Conservation (phyloP, 2,797 vertebrate species). For the Lycodopsis pacificus region DNA sequence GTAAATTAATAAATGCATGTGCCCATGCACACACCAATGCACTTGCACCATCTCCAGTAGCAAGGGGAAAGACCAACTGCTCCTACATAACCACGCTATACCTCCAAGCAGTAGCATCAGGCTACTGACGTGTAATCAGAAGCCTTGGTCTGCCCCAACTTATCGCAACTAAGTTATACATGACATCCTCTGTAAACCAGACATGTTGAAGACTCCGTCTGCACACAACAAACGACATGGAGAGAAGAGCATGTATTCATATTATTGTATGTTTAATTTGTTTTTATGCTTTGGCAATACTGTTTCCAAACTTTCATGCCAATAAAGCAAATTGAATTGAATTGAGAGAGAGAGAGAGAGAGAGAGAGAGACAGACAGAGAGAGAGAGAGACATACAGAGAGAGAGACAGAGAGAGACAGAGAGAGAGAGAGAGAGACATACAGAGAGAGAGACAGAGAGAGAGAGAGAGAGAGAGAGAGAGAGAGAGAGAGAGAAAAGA, state of each 20-base stretch:
- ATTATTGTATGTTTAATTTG: too few relatives aligned
- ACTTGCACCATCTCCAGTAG: not conserved
- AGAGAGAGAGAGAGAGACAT: fast-evolving
- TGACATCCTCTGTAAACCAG: conserved; percentile 76
- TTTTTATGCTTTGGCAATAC: too few relatives aligned
- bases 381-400: too few relatives aligned
- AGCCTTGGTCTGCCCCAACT: conserved; percentile 67
- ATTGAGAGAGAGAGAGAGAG: not conserved
- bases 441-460: too few relatives aligned
- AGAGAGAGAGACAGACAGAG: not conserved
- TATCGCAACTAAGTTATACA: conserved; percentile 80
- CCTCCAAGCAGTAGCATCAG: conserved; percentile 67
- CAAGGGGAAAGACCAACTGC: conserved; percentile 32
- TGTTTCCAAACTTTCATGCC: too few relatives aligned
- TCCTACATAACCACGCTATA: conserved; percentile 51
- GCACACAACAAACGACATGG: conserved; percentile 49
- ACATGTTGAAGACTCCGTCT: conserved; percentile 74
- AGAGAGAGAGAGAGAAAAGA: not conserved
- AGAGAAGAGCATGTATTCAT: not conserved
- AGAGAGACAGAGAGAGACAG: too few relatives aligned
- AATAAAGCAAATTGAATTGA: too few relatives aligned
- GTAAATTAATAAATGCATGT: conserved; percentile 12
- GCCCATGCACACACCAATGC: conserved; percentile 10
- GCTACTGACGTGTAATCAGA: conserved; percentile 78
- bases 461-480: not conserved